Evolutionary conservation across 2,888 invertebrate genomes (phyloP), one percentile per base, ranked within the genome.

Genomic region (Drosophila tanythrix): DNA sequence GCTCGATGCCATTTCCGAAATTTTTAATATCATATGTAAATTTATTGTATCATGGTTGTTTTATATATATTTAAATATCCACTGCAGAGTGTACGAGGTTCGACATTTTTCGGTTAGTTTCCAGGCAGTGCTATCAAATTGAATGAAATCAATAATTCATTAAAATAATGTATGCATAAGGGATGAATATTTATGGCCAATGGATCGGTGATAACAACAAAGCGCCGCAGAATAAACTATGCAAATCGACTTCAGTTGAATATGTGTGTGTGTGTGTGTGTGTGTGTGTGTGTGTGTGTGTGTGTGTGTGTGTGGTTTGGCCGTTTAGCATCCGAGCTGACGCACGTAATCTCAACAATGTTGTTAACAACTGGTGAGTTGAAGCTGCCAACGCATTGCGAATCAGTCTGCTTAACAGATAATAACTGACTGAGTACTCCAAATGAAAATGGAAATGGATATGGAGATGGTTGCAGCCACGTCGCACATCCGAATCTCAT

Each of bases 131-230:
- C 70, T 53, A 76, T 76, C 61, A 70, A 82, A 80, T 80, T 51
- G 72, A 70, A 78, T 59, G 76, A 70, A 85, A 85, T 85, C 90
- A 89, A 85, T 85, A 85, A 89, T 85, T 85, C 88, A 89, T 85
- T 89, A 83, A 88, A 85, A 85, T 85, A 85, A 88, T 85, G 86
- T 85, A 85, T 84, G 88, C 88, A 88, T 82, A 74, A 82, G 76
- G 74, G 71, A 76, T 84, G 82, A 82, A 82, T 84, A 85, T 84
- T 89, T 88, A 89, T 89, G 88, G 89, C 64, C 70, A 62, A 68
- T 70, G 70, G 70, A 67, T 56, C 56, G 62, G 68, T 58, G 62
- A 55, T 58, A 57, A 56, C 64, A 69, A 56, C 60, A 79, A 62
- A 56, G 67, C 36, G 15, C 72, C 80, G 55, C 57, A 63, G 70